Evolutionary conservation across 2,888 invertebrate genomes (phyloP), one percentile per base, ranked within the genome.

Genomic region (Drosophila ezoana): DNA sequence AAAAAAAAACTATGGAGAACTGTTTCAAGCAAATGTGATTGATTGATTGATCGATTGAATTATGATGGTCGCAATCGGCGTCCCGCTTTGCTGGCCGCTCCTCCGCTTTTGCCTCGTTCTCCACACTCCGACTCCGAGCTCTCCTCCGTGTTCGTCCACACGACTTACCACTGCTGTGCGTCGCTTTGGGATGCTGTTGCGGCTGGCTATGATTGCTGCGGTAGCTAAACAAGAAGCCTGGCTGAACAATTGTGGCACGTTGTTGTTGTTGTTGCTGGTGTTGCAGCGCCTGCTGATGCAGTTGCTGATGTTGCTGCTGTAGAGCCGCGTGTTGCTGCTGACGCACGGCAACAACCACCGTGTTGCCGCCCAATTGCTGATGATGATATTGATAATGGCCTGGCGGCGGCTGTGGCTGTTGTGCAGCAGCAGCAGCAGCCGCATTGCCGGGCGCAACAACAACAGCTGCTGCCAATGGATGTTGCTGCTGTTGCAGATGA

Each of bases 281-380:
- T 33, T 70, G 79, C 28, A 54, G 62, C 1, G 67, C 67, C 61
- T 87, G 86, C 28, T 83, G 80, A 54, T 82, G 81, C 52, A 90
- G 65, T 40, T 88, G 76, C 14, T 82, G 76, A 18, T 86, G 89
- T 16, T 48, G 93, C 90, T 91, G 93, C 92, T 89, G 93, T 93
- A 72, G 93, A 14, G 56, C 41, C n/a, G 58, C 72, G 61, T 78
- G 80, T 66, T 83, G 87, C 48, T 78, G 18, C 23, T 88, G 85
- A 4, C 85, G 79, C 45, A 85, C 86, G 13, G 84, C 78, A 47
- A 87, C 89, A 54, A 85, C 88, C 66, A 89, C 89, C 23, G 89
- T 88, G 56, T 79, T 85, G 28, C 87, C 82, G 23, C 87, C 82
- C 62, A 85, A 65, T 67, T 87, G 85, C 23, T 72, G 78, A 56